These are phyloP conservation scores for Microplitis manilae DNA, from an alignment of 2,888 invertebrate genomes.

Conservation along the genomic window DNA sequence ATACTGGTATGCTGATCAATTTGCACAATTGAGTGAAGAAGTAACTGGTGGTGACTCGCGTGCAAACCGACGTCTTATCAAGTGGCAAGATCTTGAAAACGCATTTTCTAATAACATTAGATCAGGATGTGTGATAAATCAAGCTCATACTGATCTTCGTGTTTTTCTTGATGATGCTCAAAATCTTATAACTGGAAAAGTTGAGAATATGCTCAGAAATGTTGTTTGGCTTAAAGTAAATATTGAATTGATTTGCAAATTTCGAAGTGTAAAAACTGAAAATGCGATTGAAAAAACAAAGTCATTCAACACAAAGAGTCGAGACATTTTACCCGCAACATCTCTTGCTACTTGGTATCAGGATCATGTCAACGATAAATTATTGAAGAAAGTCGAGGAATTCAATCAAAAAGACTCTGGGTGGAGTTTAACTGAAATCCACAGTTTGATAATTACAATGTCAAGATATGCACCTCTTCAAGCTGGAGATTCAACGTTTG, in stretches of 20 bases:
- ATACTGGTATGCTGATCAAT: too few species aligned
- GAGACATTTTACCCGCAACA: constrained; percentile 40
- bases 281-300: constrained; percentile 45
- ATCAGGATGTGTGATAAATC: too few species aligned
- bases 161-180: too few species aligned
- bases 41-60: too few species aligned
- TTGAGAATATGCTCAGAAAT: background rate
- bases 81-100: too few species aligned
- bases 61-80: background rate
- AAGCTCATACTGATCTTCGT: too few species aligned
- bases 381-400: constrained; percentile 50
- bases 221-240: constrained; percentile 29
- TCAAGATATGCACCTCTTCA: constrained; percentile 38
- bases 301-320: constrained; percentile 51
- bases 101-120: too few species aligned
- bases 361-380: constrained; percentile 31
- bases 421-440: constrained; percentile 46
- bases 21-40: too few species aligned
- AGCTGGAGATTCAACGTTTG: too few species aligned
- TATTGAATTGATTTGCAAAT: constrained; percentile 33
- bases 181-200: too few species aligned
- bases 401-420: constrained; percentile 47
- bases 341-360: too few species aligned
- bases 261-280: constrained; percentile 15
- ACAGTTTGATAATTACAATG: constrained; percentile 38